Evolutionary conservation across 2,888 invertebrate genomes (phyloP), one percentile per base, ranked within the genome.

Genomic region (Drosophila borborema): DNA sequence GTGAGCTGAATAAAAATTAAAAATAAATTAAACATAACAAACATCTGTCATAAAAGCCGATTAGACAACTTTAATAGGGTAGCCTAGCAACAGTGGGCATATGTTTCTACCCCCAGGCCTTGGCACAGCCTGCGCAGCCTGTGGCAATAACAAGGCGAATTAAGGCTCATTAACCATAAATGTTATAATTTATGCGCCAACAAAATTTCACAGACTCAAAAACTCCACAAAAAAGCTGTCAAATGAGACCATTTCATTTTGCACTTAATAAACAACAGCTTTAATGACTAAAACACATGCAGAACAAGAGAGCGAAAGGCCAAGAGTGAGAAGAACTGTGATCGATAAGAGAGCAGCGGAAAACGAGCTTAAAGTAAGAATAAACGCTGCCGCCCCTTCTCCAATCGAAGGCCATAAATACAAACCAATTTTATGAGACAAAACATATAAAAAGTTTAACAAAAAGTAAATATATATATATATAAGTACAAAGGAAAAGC

Each of bases 221-320:
- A 78, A 82, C 82, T 72, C 78, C 23, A 55, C 16, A 10, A 79
- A 28, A 60, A 23, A 58, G 64, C 63, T 38, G 61, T 68, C 55
- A 74, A 88, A 80, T 72, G 67, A 71, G 74, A 61, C 89, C 86
- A 86, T 75, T 86, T 90, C 86, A 77, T 72, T 90, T 90, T 80
- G 84, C 90, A 85, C 85, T 86, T 82, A 74, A 85, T 89, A 85
- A 90, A 86, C n/a, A 28, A 18, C 28, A 7, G 48, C 12, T 79
- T 72, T 79, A 89, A 89, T 89, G 86, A 61, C 49, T 40, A n/a
- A 38, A 56, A 45, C 71, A 70, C 77, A 77, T 62, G 45, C 68
- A 54, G 58, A 61, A 64, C 36, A 65, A 46, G 67, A 64, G 28
- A 49, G 56, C 62, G 65, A 84, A 77, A 77, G 66, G 69, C 73